These are phyloP conservation scores for Erannis defoliaria DNA, from an alignment of 2,888 invertebrate species.

Conservation along the genomic window DNA sequence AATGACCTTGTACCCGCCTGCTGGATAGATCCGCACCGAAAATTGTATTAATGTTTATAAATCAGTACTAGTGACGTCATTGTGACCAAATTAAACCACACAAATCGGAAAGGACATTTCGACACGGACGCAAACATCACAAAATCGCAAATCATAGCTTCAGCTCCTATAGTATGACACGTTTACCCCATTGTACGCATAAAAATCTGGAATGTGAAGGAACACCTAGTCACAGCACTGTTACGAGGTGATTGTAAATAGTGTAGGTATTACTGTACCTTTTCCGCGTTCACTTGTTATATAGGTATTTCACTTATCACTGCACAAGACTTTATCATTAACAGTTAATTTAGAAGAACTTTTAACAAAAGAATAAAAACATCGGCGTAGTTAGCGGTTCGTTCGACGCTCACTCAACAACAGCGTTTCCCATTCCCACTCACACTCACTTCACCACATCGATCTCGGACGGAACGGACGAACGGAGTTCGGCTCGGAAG, in stretches of 20 bases:
- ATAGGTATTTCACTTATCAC: conserved; percentile 42
- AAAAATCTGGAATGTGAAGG: conserved; percentile 49
- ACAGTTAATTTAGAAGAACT: conserved; percentile 34
- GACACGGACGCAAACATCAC: conserved; percentile 34
- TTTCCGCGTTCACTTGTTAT: conserved; percentile 34
- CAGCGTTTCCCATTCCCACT: conserved; percentile 64
- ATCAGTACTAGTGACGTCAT: conserved; percentile 82
- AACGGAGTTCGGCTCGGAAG: conserved; percentile 42
- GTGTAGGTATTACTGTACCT: conserved; percentile 75
- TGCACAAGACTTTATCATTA: conserved; percentile 37
- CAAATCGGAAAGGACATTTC: conserved; percentile 53
- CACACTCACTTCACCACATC: conserved; percentile 67
- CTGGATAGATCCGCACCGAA: conserved; percentile 69
- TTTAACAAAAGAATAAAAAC: conserved; percentile 60
- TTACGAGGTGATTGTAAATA: conserved; percentile 65
- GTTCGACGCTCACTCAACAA: conserved; percentile 71
- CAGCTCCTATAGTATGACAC: background rate
- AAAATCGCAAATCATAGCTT: conserved; percentile 20
- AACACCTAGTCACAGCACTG: conserved; percentile 67
- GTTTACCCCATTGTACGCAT: conserved; percentile 34
- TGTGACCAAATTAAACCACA: conserved; percentile 71
- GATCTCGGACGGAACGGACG: conserved; percentile 51
- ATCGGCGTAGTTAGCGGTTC: conserved; percentile 66
- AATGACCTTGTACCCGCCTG: conserved; percentile 78
- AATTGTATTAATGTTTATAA: conserved; percentile 79